Percentiles rank a stretch among this genome's conserved stretches.
Conservation (phyloP, 1,140 invertebrate species). For the Atta colombica region DNA sequence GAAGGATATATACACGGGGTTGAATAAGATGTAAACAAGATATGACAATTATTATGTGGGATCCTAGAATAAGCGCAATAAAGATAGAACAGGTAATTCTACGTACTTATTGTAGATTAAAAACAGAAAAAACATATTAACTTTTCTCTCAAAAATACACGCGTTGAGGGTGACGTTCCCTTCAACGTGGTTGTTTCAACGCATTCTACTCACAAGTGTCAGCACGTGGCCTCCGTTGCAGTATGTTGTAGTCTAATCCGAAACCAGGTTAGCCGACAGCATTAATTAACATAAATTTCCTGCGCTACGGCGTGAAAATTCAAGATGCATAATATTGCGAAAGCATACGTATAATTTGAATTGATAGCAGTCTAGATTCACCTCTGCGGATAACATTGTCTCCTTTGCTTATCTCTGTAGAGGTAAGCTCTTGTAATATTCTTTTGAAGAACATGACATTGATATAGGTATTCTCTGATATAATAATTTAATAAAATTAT, state of each 20-base stretch:
- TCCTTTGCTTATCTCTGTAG: not conserved
- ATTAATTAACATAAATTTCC: slow-evolving; percentile 54
- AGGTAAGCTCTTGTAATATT: not conserved
- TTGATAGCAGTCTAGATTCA: slow-evolving; percentile 11
- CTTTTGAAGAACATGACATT: not conserved
- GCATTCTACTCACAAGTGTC: slow-evolving; percentile 7
- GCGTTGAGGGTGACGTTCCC: not conserved
- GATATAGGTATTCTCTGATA: not conserved
- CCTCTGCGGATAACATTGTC: not conserved
- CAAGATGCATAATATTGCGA: slow-evolving; percentile 25
- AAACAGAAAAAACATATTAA: not conserved
- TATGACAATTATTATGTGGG: not conserved
- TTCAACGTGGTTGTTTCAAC: not conserved
- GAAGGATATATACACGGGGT: not conserved
- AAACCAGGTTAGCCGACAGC: slow-evolving; percentile 41
- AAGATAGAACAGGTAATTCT: not conserved
- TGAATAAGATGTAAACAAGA: not conserved
- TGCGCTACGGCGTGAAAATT: slow-evolving; percentile 13
- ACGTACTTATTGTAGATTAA: not conserved
- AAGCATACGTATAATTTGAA: slow-evolving; percentile 4
- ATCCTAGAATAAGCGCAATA: not conserved
- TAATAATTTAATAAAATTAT: not conserved
- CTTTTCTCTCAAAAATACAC: not conserved
- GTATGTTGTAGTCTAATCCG: slow-evolving; percentile 25
- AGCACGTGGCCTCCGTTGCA: slow-evolving; percentile 2